A percentile compares a stretch with the other conserved stretches of the same genome.
phyloP scores from a whole-genome alignment of 2,113 vertebrate species.

The Carettochelys insculpta region DNA sequence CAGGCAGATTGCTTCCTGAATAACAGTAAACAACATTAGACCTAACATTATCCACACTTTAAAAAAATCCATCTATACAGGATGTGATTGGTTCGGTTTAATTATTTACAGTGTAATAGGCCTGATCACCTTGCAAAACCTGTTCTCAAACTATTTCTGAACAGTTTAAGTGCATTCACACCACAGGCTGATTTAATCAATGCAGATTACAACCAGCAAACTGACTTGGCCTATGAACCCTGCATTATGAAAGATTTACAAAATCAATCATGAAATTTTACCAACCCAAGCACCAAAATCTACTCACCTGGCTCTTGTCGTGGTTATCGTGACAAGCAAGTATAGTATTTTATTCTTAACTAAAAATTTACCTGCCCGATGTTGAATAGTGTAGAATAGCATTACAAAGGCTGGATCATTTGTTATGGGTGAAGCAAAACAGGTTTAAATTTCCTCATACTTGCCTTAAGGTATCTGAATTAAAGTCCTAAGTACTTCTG shows the following conservation, averaged over 20 bases:
- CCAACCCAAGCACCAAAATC: accelerated
- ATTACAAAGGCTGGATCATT: neutral
- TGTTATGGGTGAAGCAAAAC: neutral
- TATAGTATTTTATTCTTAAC: neutral
- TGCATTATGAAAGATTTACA: neutral
- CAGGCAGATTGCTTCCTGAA: neutral
- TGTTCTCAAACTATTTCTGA: conserved; percentile 7
- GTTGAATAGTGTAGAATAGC: neutral
- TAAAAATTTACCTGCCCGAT: neutral
- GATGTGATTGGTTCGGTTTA: neutral
- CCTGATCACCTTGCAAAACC: conserved; percentile 17
- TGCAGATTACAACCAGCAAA: accelerated
- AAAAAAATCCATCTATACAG: accelerated
- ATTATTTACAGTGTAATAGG: neutral
- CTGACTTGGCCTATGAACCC: accelerated
- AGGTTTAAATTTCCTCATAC: neutral
- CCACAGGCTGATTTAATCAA: neutral
- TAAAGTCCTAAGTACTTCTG: accelerated
- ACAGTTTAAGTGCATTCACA: neutral
- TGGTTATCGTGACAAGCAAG: neutral
- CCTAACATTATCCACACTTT: neutral
- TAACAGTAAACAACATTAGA: neutral
- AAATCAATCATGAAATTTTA: accelerated
- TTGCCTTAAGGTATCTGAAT: neutral
- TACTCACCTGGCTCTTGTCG: neutral